These are phyloP conservation scores for Lepetodrilus schrolli DNA, from an alignment of 2,888 invertebrate species.

Conservation along the genomic window DNA sequence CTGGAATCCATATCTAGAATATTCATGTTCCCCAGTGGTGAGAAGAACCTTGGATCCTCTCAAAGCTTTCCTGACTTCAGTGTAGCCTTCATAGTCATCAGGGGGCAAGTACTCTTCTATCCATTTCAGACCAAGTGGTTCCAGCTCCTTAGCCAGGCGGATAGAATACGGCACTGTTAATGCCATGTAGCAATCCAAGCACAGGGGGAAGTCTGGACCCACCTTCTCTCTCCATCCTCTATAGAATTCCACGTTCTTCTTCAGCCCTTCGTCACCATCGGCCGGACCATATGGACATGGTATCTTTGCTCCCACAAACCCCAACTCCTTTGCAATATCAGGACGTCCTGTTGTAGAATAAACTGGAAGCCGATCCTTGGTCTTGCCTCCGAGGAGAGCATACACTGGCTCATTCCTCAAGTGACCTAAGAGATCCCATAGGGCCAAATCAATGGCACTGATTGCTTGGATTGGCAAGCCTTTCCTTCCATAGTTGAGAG, in stretches of 20 bases:
- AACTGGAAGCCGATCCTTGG: conserved; percentile 68
- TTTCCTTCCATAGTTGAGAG: conserved; percentile 71
- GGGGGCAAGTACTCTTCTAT: conserved; percentile 72
- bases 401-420: conserved; percentile 70
- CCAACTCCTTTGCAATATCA: conserved; percentile 66
- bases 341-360: conserved; percentile 71
- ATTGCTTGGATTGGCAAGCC: conserved; percentile 71
- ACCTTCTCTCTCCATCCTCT: conserved; percentile 68
- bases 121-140: conserved; percentile 70
- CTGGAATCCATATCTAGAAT: conserved; percentile 69
- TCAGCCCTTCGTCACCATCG: conserved; percentile 67
- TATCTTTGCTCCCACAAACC: conserved; percentile 70
- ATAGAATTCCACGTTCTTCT: conserved; percentile 67
- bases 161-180: conserved; percentile 67
- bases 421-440: conserved; percentile 72
- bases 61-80: conserved; percentile 59
- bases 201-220: conserved; percentile 69
- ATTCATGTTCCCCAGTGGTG: conserved; percentile 73
- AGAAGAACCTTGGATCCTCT: conserved; percentile 62
- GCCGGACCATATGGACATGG: conserved; percentile 71
- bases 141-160: conserved; percentile 63
- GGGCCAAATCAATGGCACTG: conserved; percentile 70
- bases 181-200: conserved; percentile 72
- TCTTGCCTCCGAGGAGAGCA: conserved; percentile 71
- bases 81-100: conserved; percentile 69